Base-by-base conservation (phyloP, 2,113 vertebrate species). In the Motacilla tschutschensis region DNA sequence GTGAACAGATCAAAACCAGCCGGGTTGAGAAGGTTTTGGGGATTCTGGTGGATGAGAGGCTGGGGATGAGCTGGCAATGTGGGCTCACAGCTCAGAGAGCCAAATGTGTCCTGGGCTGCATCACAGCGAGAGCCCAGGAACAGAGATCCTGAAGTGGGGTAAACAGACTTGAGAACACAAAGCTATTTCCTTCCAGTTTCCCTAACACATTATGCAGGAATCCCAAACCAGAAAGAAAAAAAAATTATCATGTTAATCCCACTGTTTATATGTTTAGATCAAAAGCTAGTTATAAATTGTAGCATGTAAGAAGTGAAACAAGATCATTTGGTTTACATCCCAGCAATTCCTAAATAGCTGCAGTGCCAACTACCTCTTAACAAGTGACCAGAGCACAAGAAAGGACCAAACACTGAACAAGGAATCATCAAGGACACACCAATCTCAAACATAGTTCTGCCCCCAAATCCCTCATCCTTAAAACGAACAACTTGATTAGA, bases 21-120 rank as follows among this genome's bases (percentile, higher is more conserved):
- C n/a, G 33, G 25, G 24, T 4, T 29, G 40, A 53, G 62, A 59
- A 67, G 15, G 54, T 33, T 19, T 24, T 28, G 22, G 28, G 38
- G 3, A 19, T 46, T 38, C 28, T 40, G 63, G 10, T 16, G 18
- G 18, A 36, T 15, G 36, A 50, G 36, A 50, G 36, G n/a, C 44
- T 38, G 62, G 53, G 19, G n/a, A 33, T 0, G 6, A 84, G 18
- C 33, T 18, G 16, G 12, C 46, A 53, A 12, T 0, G 8, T 46
- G n/a, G 38, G 47, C 54, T 33, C 40, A 38, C 24, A 40, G 54
- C 54, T 62, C 46, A 46, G 53, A 51, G 4, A n/a, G 18, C 28
- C n/a, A 75, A 51, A 33, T 0, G 1, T 44, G 38, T 19, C 71
- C 81, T 59, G 62, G 38, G 54, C 54, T 75, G 71, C 33, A 40